These are phyloP conservation scores for Tursiops truncatus DNA, from an alignment of 2,113 vertebrate species.

Conservation along the genomic window DNA sequence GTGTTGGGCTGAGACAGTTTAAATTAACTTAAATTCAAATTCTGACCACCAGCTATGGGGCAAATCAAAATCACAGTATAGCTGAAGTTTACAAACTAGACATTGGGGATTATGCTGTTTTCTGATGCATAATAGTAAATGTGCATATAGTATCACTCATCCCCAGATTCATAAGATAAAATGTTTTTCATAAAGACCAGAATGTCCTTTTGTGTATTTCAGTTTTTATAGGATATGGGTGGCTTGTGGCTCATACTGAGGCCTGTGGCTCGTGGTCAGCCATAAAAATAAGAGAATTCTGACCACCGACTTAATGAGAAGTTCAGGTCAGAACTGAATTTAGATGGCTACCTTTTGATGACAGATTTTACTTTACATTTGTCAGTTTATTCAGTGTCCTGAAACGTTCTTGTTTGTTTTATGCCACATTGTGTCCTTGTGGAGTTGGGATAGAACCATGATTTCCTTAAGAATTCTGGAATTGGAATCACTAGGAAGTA, in stretches of 20 bases:
- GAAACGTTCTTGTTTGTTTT: not conserved
- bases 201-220: not conserved
- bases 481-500: not conserved
- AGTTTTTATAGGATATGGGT: not conserved
- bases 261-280: not conserved
- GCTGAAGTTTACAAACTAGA: not conserved
- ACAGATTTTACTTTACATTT: not conserved
- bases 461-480: not conserved
- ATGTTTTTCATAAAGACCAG: not conserved
- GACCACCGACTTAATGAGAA: not conserved
- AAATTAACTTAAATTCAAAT: not conserved
- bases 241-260: not conserved
- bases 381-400: not conserved
- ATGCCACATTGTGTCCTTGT: not conserved
- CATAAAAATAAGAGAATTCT: not conserved
- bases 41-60: not conserved
- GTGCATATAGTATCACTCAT: not conserved
- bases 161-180: not conserved
- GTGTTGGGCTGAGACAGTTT: not conserved
- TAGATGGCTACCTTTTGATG: not conserved
- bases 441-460: not conserved
- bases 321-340: not conserved
- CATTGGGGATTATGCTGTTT: not conserved
- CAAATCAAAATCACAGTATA: not conserved
- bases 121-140: not conserved